Evolutionary conservation across 2,797 vertebrate species (phyloP), one percentile per base, ranked within the genome.

Genomic region (Pelochelys cantorii): DNA sequence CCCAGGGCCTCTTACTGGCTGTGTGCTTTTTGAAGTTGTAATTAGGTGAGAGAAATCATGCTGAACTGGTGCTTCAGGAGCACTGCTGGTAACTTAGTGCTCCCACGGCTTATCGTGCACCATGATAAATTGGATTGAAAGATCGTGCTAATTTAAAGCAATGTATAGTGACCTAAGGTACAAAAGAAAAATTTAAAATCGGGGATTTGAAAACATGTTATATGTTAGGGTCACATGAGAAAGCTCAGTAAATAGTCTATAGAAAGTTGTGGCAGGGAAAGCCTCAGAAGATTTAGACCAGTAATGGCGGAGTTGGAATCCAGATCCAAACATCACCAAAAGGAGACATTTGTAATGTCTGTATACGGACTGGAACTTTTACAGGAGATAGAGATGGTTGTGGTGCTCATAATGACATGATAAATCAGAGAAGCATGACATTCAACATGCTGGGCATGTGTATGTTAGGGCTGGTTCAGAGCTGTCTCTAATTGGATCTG

Each of bases 41-140:
- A 27, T 31, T 2, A 3, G 14, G 34, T 2, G 1, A 77, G 31
- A 79, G 27, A 65, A 56, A 68, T 3, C 23, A 15, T 2, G 27
- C 59, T 11, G 60, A 60, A 54, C 0, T 0, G 0, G 13, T 5
- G n/a, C 42, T 85, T 55, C 84, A 5, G 1, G 0, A 92, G n/a
- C 48, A 48, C 62, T 12, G 42, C 12, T 4, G 20, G 15, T 29
- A 5, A 11, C 55, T 34, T 31, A 1, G 2, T 13, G 68, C 2
- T 82, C 29, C 17, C 60, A 65, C 68, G 59, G 22, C 5, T 79
- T 57, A 13, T 0, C 7, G 9, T 48, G 34, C 18, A 15, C 42
- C 56, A 14, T 0, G 0, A 59, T 14, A 54, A 15, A 56, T 0
- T 4, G 2, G 27, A 34, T 78, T 84, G 31, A 53, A 17, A 79